phyloP scores from a whole-genome alignment of 2,113 vertebrate species.

The Lampris megalopsis region DNA sequence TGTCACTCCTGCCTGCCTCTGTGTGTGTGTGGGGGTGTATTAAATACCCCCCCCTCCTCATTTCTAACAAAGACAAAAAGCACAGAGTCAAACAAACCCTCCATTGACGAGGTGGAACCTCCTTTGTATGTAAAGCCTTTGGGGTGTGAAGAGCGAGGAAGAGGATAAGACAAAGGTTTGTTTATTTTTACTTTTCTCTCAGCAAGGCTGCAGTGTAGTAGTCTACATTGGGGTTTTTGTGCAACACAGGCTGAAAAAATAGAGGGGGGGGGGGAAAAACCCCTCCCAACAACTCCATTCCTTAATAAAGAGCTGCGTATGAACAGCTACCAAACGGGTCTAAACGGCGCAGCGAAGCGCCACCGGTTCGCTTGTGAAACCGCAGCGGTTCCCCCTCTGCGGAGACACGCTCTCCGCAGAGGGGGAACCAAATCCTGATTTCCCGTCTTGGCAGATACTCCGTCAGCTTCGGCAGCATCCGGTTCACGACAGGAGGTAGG shows the following conservation, averaged over 20 bases:
- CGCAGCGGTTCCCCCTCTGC: neutral
- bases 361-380: neutral
- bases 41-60: neutral
- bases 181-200: neutral
- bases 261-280: too few species aligned
- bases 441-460: conserved; percentile 47
- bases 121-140: conserved; percentile 11
- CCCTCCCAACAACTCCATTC: neutral
- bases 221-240: neutral
- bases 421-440: conserved; percentile 19
- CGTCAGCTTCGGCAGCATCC: conserved; percentile 24
- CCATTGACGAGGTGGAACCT: conserved; percentile 42
- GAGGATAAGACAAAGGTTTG: neutral
- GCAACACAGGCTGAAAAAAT: neutral
- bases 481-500: conserved; percentile 35
- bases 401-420: conserved; percentile 4
- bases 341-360: neutral
- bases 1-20: conserved; percentile 36
- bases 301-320: neutral
- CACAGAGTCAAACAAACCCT: conserved; percentile 55
- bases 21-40: conserved; percentile 32
- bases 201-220: too few species aligned
- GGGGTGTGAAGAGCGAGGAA: neutral
- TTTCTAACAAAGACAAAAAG: conserved; percentile 23
- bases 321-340: conserved; percentile 17